Evolutionary conservation across 2,888 invertebrate species (phyloP), one percentile per base, ranked within the genome.

Genomic region (Lasioglossum zephyrum): DNA sequence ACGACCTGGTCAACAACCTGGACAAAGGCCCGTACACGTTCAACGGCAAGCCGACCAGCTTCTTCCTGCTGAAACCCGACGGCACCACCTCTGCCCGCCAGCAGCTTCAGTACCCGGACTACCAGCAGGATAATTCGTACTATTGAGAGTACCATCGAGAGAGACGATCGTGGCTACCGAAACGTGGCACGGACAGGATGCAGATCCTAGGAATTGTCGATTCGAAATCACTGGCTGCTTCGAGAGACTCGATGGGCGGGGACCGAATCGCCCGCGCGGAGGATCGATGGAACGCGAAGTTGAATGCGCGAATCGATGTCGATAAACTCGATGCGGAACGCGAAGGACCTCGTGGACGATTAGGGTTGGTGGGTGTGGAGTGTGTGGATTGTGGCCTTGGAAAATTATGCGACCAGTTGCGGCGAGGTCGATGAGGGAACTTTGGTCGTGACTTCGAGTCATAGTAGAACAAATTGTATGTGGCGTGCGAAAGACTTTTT

Each of bases 11-110:
- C 36, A 97, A 97, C 11, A 96, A 96, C 76, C 95, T 98, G 2
- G 93, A 95, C 89, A 97, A 97, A 89, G 97, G 98, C 2, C 97
- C 97, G 36, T 98, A 97, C 93, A 95, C 96, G 1, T 98, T 98
- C 93, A 98, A 98, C 93, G 98, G 98, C 2, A 97, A 97, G 93
- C 97, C 97, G 0, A 95, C 96, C 22, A 97, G 97, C 89, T 96
- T 97, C 36, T 97, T 96, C 91, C 96, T 97, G 2, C 94, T 97
- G 41, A 96, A 97, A 87, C 83, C 93, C 4, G 92, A 93, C 63
- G 93, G 92, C 1, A 85, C 92, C 26, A 63, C 92, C 1, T 88
- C 89, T 0, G 81, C 80, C 6, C 92, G 87, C 80, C 92, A 92
- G 72, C 81, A 89, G 5, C 90, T 94, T 39, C 92, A 90, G 63